Percentiles rank a stretch among this genome's conserved stretches.
Conservation (phyloP, 1,140 invertebrate species). For the Pseudomyrmex cubaensis region DNA sequence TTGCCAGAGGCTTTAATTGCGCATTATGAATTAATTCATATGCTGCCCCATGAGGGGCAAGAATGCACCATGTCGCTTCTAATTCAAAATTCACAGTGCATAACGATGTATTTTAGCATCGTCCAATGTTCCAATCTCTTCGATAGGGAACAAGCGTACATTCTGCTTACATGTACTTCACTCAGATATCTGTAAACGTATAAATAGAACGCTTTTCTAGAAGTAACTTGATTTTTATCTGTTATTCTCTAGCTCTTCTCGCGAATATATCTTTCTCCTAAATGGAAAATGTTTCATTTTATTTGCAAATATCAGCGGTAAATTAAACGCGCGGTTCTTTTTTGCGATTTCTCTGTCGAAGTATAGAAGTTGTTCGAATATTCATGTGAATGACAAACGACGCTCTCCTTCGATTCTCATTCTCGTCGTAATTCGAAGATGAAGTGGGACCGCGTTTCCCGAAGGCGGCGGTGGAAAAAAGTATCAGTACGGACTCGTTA, state of each 20-base stretch:
- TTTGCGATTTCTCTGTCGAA: background rate
- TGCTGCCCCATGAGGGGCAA: constrained; percentile 3
- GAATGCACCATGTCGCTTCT: constrained; percentile 43
- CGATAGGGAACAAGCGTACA: constrained; percentile 6
- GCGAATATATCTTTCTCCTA: background rate
- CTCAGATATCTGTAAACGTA: background rate
- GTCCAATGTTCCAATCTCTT: background rate
- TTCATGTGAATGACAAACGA: constrained; percentile 22
- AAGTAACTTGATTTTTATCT: background rate
- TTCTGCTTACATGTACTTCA: background rate
- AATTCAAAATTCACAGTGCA: background rate
- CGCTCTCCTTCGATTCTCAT: constrained; percentile 27
- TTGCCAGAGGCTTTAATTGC: constrained; percentile 78
- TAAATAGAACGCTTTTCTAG: background rate
- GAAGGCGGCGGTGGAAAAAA: constrained; percentile 42
- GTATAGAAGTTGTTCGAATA: background rate
- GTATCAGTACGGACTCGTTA: constrained; percentile 61
- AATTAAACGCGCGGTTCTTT: background rate
- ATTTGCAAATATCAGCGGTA: background rate
- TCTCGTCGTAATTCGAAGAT: constrained; percentile 47
- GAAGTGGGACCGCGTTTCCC: constrained; percentile 11
- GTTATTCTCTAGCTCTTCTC: background rate
- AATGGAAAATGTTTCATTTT: constrained; percentile 16
- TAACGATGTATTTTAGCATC: constrained; percentile 30
- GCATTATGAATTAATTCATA: constrained; percentile 74